Evolutionary conservation across 37 sponge, comb jelly and placozoan species (phyloP), one percentile per base, ranked within the genome.

Genomic region (Petrosia ficiformis): DNA sequence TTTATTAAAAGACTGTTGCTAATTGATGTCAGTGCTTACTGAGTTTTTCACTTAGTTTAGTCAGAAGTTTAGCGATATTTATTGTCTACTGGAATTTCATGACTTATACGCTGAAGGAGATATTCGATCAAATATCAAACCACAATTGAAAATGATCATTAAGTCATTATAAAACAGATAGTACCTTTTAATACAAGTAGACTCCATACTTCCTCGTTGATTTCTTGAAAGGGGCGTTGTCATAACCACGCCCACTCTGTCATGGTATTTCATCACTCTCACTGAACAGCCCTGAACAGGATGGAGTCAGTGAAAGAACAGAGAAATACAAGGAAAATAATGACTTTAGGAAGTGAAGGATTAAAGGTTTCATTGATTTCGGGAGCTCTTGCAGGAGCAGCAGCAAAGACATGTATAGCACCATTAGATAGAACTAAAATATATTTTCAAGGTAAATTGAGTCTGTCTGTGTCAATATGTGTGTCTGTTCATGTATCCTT

Each of bases 341-440:
- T 48, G 54, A 48, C 54, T 48, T 14, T 19, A 48, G 54, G n/a
- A n/a, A n/a, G n/a, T n/a, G n/a, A n/a, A n/a, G n/a, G n/a, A n/a
- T n/a, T 48, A 48, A 3, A 28, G 26, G 52, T 43, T 26, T 71
- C 72, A 5, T 39, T 84, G 14, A 25, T 68, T 6, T 39, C 85
- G 5, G 85, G 85, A 43, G 85, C 85, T 19, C 24, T 59, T 2
- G 78, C 85, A 3, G 85, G 85, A 22, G 85, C 85, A 37, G 59
- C 71, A 1, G 85, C 85, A 36, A 84, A 84, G 52, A 78, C 85
- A 29, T 40, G 67, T 14, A 84, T 84, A 48, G 85, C 85, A 35
- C 85, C 85, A 2, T 59, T 84, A 16, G 85, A 84, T 71, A 34
- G 85, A 38, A 76, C 85, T 28, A 84, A 84, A 42, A 84, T 84